Conservation (phyloP, 2,888 invertebrate genomes). For the Cheilosia soror region DNA sequence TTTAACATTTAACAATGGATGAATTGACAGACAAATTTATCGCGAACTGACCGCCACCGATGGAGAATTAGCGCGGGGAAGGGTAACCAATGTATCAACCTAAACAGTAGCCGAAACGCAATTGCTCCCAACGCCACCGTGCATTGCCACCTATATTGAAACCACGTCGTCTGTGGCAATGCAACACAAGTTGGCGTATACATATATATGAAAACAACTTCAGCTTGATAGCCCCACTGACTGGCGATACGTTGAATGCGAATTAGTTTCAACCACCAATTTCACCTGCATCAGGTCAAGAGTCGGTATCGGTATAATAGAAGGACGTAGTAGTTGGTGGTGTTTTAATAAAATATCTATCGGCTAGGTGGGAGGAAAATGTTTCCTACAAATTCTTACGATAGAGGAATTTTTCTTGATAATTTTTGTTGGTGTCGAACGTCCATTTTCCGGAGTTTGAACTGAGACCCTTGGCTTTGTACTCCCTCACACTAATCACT, state of each 20-base stretch:
- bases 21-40: conserved; percentile 70
- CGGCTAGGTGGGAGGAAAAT: neutral
- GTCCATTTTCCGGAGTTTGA: no score
- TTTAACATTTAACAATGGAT: conserved; percentile 69
- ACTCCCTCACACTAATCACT: no score
- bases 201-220: conserved; percentile 31
- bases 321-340: neutral
- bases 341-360: neutral
- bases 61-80: conserved; percentile 6
- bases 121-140: conserved; percentile 28
- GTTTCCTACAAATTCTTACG: neutral
- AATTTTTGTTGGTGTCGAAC: no score
- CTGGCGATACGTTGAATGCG: neutral
- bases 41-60: conserved; percentile 29
- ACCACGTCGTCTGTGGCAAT: conserved; percentile 43
- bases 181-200: conserved; percentile 24
- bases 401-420: neutral
- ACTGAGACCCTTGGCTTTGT: no score
- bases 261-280: conserved; percentile 21
- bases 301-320: neutral
- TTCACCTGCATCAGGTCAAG: neutral
- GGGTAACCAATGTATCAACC: conserved; percentile 27
- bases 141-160: conserved; percentile 31
- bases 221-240: neutral
- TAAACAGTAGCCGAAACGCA: conserved; percentile 41